Conservation (phyloP, 2,797 vertebrate genomes). For the Darevskia nairensis region DNA sequence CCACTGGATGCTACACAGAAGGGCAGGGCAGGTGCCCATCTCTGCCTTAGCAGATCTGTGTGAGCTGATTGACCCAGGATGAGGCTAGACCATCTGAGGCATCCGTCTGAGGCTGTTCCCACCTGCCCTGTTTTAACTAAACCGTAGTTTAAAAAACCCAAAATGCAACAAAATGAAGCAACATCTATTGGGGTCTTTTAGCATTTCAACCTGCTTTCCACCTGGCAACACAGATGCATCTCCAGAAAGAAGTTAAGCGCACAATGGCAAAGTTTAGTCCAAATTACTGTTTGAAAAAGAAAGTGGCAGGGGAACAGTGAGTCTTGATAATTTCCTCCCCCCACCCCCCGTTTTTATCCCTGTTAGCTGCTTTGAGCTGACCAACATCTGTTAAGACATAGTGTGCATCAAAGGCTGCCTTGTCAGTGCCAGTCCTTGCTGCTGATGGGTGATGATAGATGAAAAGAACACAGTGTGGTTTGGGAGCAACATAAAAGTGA, state of each 20-base stretch:
- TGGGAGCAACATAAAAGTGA: slow-evolving; percentile 65
- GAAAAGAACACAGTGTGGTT: slow-evolving; percentile 57
- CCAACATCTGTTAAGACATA: slow-evolving; percentile 56
- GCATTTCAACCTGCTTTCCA: slow-evolving; percentile 45
- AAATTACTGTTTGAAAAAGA: background rate
- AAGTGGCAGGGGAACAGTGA: slow-evolving; percentile 5
- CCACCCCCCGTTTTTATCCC: slow-evolving; percentile 27
- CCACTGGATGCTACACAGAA: background rate
- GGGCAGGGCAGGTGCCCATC: background rate
- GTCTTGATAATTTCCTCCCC: slow-evolving; percentile 9
- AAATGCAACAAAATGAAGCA: slow-evolving; percentile 47
- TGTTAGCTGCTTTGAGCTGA: slow-evolving; percentile 52
- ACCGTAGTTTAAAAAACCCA: background rate
- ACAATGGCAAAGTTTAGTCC: background rate
- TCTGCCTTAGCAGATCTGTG: background rate
- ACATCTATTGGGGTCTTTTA: slow-evolving; percentile 52
- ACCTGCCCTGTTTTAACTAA: background rate
- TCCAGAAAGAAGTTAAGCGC: background rate
- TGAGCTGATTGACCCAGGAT: slow-evolving; percentile 44
- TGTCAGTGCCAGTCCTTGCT: slow-evolving; percentile 46
- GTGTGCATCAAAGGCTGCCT: slow-evolving; percentile 60
- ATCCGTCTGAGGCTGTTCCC: slow-evolving; percentile 56
- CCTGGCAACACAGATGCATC: slow-evolving; percentile 36
- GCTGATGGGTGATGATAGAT: slow-evolving; percentile 71
- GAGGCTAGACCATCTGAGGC: slow-evolving; percentile 36